phyloP scores from a whole-genome alignment of 2,113 vertebrate species.

The Platycercus adscitus region DNA sequence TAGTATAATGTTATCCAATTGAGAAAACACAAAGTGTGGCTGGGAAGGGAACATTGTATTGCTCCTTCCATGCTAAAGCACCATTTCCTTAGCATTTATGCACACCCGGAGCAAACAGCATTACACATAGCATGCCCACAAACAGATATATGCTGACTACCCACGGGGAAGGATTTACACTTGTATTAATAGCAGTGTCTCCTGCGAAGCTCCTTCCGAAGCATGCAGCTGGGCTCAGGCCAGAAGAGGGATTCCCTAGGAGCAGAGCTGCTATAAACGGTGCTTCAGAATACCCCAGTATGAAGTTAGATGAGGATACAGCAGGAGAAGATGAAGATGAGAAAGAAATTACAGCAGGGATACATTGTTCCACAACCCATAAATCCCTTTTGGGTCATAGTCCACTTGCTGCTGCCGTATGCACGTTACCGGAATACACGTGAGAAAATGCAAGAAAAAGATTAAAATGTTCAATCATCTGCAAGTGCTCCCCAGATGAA shows the following conservation, averaged over 20 bases:
- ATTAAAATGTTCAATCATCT: constrained; percentile 51
- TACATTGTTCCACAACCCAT: not conserved
- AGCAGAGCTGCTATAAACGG: not conserved
- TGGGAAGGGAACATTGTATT: rapidly evolving
- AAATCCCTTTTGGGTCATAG: constrained; percentile 27
- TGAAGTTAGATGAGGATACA: not conserved
- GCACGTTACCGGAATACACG: not conserved
- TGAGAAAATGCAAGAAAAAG: not conserved
- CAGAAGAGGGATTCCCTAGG: not conserved
- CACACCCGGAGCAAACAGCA: not conserved
- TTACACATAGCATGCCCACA: rapidly evolving
- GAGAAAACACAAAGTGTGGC: not conserved
- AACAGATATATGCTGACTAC: not conserved
- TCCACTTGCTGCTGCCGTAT: not conserved
- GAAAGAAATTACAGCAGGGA: not conserved
- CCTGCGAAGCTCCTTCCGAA: not conserved
- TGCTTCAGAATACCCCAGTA: not conserved
- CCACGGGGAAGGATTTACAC: rapidly evolving
- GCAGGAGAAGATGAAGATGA: not conserved
- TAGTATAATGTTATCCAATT: rapidly evolving
- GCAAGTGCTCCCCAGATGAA: constrained; percentile 15
- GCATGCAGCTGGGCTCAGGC: not conserved
- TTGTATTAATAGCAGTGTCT: not conserved
- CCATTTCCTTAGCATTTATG: rapidly evolving
- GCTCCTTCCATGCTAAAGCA: not conserved